Evolutionary conservation across 2,888 invertebrate genomes (phyloP), one percentile per base, ranked within the genome.

Genomic region (Ferrisia virgata): DNA sequence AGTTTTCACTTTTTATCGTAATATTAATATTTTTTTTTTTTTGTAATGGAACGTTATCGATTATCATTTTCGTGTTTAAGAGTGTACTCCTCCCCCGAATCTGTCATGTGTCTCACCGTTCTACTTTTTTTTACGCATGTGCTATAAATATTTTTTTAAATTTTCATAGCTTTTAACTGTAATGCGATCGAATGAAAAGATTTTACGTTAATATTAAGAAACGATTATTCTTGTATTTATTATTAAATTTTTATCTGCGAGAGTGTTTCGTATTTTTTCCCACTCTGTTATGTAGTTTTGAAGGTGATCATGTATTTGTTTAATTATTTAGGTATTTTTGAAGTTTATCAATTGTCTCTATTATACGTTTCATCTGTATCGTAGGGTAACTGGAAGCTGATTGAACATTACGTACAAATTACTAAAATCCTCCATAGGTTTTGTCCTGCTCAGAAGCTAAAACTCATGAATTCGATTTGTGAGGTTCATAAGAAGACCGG

Each of bases 1-100:
- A 83, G 69, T 83, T 83, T 83, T 76, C 83, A 83, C 83, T 83
- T 83, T 82, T 76, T 83, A 72, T 76, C 72, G 72, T 76, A 76
- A 76, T 76, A 76, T 28, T 64, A 64, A 25, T 64, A 64, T 28
- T 4, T 64, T 11, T 36, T 76, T 76, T 76, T 69, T 72, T 76
- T 76, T 76, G n/a, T 76, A 76, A 76, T 76, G 72, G 72, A 76
- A 76, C 36, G 72, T 76, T 76, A 76, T 76, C 36, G 72, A 76
- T 76, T 36, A 76, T 76, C 72, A 76, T 76, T 53, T 53, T 76
- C 72, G 72, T 76, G 36, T 36, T 28, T 76, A 76, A 76, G 72
- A 36, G 36, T 36, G 72, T 33, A 13, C 6, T 11, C 22, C 9
- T 22, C n/a, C 47, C 72, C 33, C 18, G 72, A 36, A 36, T 36